Percentiles rank a stretch among this genome's conserved stretches.
Evolutionary conservation across 2,113 vertebrate species (phyloP).

Genomic region (Psilopsiagon aurifrons): DNA sequence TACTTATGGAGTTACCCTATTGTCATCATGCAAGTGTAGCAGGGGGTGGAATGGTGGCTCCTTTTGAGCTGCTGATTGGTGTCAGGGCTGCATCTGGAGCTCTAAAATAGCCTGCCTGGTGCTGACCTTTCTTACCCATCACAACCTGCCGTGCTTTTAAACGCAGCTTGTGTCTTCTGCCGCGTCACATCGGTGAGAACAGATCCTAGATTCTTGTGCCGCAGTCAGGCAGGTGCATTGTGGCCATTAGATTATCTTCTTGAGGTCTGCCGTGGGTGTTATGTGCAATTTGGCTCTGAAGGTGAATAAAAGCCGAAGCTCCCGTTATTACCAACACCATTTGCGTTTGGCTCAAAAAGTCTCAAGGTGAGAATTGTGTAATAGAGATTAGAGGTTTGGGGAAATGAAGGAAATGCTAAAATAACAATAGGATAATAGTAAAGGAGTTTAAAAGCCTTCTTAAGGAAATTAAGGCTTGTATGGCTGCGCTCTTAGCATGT

Average conservation of each 20-base stretch:
- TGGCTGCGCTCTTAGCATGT: not conserved
- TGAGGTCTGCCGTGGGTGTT: constrained; percentile 9
- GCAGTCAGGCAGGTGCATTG: constrained; percentile 32
- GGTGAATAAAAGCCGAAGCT: constrained; percentile 8
- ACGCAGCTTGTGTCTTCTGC: constrained; percentile 43
- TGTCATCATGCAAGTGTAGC: not conserved
- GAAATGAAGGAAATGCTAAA: not conserved
- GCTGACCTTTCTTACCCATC: not conserved
- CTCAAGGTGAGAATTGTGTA: constrained; percentile 17
- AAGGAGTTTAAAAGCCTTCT: not conserved
- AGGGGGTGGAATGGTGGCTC: not conserved
- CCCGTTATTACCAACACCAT: not conserved
- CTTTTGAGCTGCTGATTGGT: constrained; percentile 40
- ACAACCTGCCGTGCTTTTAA: constrained; percentile 18
- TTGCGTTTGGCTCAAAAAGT: constrained; percentile 1
- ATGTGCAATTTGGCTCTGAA: constrained; percentile 36
- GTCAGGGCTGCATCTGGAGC: constrained; percentile 15
- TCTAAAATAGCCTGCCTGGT: not conserved
- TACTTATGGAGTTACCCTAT: not conserved
- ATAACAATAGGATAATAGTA: not conserved
- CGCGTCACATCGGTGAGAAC: constrained; percentile 35
- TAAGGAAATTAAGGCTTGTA: not conserved
- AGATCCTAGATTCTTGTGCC: constrained; percentile 21
- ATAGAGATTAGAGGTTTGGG: not conserved
- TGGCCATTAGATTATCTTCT: constrained; percentile 49